These are phyloP conservation scores for Fringilla coelebs DNA, from an alignment of 2,797 vertebrate genomes.

Conservation along the genomic window DNA sequence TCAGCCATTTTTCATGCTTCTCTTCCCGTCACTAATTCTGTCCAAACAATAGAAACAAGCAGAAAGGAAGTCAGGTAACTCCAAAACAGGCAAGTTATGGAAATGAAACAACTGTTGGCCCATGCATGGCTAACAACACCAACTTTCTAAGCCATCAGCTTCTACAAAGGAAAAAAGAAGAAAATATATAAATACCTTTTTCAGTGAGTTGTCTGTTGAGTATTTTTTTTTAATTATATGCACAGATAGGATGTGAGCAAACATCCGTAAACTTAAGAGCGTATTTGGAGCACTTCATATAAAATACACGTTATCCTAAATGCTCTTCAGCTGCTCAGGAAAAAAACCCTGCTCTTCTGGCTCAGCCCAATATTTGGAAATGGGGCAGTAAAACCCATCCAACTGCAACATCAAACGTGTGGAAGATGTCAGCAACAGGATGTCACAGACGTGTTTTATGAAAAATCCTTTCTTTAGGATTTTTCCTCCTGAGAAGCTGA, in stretches of 20 bases:
- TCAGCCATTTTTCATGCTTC: conserved; percentile 96
- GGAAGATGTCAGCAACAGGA: neutral
- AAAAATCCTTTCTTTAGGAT: too few species aligned
- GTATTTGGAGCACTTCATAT: neutral
- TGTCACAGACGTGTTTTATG: too few species aligned
- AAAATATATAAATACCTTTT: neutral
- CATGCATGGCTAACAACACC: neutral
- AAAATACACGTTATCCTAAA: neutral
- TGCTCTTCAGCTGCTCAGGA: neutral
- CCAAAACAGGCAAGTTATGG: neutral
- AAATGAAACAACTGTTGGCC: neutral
- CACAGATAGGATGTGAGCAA: neutral
- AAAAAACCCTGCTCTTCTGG: accelerated
- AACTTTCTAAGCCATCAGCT: neutral
- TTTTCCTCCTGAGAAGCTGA: too few species aligned
- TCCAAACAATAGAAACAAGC: conserved; percentile 67
- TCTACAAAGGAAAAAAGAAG: neutral
- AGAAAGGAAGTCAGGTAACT: neutral
- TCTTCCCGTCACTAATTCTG: conserved; percentile 76
- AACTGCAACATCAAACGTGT: neutral
- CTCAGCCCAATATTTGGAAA: neutral
- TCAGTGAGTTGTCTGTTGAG: neutral
- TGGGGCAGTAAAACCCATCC: neutral
- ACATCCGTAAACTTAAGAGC: neutral
- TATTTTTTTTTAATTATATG: neutral